Evolutionary conservation across 2,113 vertebrate species (phyloP).

Genomic region (Perognathus longimembris): DNA sequence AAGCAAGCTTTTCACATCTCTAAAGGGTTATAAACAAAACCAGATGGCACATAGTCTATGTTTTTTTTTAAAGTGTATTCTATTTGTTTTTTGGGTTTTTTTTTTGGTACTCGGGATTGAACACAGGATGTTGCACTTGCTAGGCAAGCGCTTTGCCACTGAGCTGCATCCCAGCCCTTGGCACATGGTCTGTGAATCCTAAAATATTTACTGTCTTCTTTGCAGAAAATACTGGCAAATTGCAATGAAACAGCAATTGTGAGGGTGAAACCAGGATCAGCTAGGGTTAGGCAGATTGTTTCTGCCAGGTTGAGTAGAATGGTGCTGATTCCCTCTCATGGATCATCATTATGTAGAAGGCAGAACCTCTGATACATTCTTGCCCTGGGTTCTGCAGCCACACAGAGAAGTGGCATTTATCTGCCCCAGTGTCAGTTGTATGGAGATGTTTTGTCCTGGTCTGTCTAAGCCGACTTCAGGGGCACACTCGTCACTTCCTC

Average conservation of each 20-base stretch:
- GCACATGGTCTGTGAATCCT: slow-evolving; percentile 3
- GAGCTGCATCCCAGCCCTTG: no score
- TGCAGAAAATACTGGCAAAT: slow-evolving; percentile 30
- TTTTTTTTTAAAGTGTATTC: no score
- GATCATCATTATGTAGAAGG: background rate
- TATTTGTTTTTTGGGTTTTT: no score
- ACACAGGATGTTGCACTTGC: no score
- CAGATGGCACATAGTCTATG: slow-evolving; percentile 7
- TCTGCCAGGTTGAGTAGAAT: background rate
- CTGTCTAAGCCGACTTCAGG: background rate
- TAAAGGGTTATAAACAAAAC: background rate
- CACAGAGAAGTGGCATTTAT: background rate
- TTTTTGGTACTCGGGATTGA: no score
- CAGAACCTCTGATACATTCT: slow-evolving; percentile 17
- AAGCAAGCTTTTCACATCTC: slow-evolving; percentile 32
- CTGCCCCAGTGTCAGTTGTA: background rate
- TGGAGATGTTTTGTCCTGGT: background rate
- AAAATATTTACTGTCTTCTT: slow-evolving; percentile 5
- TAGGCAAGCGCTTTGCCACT: no score
- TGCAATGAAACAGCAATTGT: background rate
- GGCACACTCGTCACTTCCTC: background rate
- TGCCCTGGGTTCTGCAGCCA: background rate
- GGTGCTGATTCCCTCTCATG: background rate
- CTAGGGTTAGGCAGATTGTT: background rate
- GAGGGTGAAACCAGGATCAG: background rate